These are phyloP conservation scores for Mythimna ferrago DNA, from an alignment of 2,888 invertebrate species.

Conservation along the genomic window DNA sequence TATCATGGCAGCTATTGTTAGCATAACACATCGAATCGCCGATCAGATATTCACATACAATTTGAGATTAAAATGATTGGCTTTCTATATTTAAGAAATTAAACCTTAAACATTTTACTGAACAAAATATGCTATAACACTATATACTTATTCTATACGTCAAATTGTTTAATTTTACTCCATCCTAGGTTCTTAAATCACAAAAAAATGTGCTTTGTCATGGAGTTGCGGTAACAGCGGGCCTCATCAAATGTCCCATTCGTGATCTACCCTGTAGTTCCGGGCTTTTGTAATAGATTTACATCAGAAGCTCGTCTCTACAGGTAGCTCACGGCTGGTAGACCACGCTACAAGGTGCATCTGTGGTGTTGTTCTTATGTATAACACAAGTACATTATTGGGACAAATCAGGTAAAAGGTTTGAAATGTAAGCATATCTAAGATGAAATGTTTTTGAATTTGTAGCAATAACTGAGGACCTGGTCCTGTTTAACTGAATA, in stretches of 20 bases:
- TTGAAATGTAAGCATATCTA: background rate
- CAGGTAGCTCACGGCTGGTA: conserved; percentile 99
- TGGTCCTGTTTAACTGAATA: background rate
- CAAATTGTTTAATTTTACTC: background rate
- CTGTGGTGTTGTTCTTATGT: background rate
- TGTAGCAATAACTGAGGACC: background rate
- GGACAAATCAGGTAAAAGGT: conserved; percentile 12
- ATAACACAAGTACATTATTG: background rate
- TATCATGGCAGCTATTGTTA: conserved; percentile 26
- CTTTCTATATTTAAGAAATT: background rate
- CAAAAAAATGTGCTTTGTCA: background rate
- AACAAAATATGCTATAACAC: background rate
- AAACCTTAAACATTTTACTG: conserved; percentile 12
- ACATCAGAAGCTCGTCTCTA: conserved; percentile 99
- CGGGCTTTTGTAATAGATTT: conserved; percentile 99
- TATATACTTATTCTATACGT: background rate
- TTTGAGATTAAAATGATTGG: conserved; percentile 5
- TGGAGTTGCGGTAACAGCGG: conserved; percentile 26
- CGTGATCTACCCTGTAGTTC: conserved; percentile 99
- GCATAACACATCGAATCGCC: background rate
- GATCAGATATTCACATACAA: background rate
- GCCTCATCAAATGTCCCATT: conserved; percentile 70
- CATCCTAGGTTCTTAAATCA: conserved; percentile 66
- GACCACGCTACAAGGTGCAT: conserved; percentile 92
- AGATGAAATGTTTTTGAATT: background rate